A percentile compares a stretch with the other conserved stretches of the same genome.
Evolutionary conservation across 2,113 vertebrate species (phyloP).

Genomic region (Choloepus hoffmanni): DNA sequence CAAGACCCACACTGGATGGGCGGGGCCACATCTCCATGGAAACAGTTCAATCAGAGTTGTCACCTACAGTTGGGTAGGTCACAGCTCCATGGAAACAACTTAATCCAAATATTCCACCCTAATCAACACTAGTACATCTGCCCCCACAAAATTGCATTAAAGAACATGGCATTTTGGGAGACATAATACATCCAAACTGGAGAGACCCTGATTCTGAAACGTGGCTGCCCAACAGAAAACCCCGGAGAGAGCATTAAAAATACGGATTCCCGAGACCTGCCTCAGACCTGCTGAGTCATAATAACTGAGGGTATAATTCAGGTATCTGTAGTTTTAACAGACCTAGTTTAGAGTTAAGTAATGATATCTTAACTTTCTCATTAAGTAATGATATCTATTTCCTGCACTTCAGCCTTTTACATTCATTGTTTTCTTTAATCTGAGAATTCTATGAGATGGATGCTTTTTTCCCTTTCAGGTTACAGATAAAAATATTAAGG

Average conservation of each 20-base stretch:
- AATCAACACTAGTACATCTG: no score
- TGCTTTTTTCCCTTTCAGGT: fast-evolving
- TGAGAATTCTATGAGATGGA: neutral
- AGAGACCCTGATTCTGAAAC: neutral
- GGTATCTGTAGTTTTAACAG: neutral
- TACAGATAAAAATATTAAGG: neutral
- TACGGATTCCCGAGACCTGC: neutral
- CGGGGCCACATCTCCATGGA: no score
- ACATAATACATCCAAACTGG: no score
- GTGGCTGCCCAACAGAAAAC: neutral
- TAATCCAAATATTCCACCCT: no score
- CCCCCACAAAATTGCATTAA: no score
- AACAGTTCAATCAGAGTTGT: no score
- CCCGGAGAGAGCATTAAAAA: neutral
- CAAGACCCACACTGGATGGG: no score
- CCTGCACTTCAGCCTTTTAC: neutral
- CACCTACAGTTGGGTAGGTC: no score
- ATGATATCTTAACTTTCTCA: neutral
- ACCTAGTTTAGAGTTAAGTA: neutral
- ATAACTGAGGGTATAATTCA: neutral
- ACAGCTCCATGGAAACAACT: no score
- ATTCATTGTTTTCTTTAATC: neutral
- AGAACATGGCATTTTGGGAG: no score
- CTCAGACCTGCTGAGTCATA: neutral
- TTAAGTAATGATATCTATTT: neutral